Evolutionary conservation across 2,797 vertebrate genomes (phyloP).

Genomic region (Antennarius maculatus): DNA sequence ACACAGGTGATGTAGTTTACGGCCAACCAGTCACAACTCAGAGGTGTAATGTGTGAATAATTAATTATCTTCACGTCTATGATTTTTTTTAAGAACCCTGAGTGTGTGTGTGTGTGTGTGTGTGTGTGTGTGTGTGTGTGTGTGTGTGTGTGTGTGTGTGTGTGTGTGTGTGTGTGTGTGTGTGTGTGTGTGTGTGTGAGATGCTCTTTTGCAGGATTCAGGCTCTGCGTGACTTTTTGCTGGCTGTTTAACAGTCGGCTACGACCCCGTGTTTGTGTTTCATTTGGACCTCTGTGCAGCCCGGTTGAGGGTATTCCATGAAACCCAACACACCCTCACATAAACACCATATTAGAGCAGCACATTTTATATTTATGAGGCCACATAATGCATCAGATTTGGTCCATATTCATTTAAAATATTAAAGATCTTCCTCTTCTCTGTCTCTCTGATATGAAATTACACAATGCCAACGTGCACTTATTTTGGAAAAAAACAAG

Average conservation of each 20-base stretch:
- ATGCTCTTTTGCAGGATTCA: not conserved
- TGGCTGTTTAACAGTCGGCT: not conserved
- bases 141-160: too few relatives aligned
- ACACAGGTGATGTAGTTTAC: slow-evolving; percentile 67
- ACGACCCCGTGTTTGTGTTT: not conserved
- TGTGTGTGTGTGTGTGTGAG: not conserved
- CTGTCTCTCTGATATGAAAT: slow-evolving; percentile 6
- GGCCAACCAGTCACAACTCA: slow-evolving; percentile 52
- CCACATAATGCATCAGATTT: slow-evolving; percentile 61
- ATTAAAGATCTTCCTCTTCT: slow-evolving; percentile 53
- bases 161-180: too few relatives aligned
- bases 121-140: too few relatives aligned
- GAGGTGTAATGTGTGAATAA: slow-evolving; percentile 57
- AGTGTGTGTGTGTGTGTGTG: not conserved
- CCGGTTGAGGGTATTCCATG: not conserved
- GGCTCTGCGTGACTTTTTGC: not conserved
- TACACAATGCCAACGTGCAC: slow-evolving; percentile 23
- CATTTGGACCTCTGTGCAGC: not conserved
- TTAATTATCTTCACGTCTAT: slow-evolving; percentile 37
- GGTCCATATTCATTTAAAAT: slow-evolving; percentile 67
- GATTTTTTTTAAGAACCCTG: slow-evolving; percentile 6
- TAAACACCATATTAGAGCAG: slow-evolving; percentile 42
- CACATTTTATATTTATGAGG: slow-evolving; percentile 66
- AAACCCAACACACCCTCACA: not conserved
- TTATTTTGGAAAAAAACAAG: slow-evolving; percentile 2